These are phyloP conservation scores for Glossophaga mutica DNA, from an alignment of 2,797 vertebrate species.

Conservation along the genomic window DNA sequence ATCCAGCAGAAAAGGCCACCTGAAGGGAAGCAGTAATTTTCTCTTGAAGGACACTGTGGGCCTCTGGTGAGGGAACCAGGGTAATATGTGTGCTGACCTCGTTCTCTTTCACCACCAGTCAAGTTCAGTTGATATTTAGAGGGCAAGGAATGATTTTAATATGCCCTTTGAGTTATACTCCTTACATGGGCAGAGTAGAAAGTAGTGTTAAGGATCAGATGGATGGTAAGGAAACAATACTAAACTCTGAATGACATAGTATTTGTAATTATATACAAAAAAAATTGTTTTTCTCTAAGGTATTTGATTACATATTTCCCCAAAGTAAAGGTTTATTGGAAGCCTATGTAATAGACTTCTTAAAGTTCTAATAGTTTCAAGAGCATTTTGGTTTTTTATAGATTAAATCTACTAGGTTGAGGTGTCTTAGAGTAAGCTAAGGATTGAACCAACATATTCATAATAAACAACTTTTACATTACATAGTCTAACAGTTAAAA, in stretches of 20 bases:
- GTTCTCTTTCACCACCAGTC: not conserved
- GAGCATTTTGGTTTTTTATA: not conserved
- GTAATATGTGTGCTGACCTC: not conserved
- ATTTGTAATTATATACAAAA: not conserved
- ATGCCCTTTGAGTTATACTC: not conserved
- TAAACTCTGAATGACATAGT: not conserved
- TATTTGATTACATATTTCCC: not conserved
- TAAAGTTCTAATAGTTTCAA: not conserved
- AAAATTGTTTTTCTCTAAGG: not conserved
- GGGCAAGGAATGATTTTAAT: not conserved
- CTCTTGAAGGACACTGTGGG: fast-evolving
- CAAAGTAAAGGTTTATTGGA: not conserved
- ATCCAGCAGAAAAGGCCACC: not conserved
- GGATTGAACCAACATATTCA: not conserved
- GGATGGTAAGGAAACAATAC: not conserved
- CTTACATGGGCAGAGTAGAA: not conserved
- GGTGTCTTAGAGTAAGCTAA: not conserved
- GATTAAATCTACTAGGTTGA: not conserved
- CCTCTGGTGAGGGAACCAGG: not conserved
- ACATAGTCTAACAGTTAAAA: not conserved
- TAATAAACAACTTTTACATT: not conserved
- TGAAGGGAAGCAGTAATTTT: not conserved
- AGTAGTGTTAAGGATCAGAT: not conserved
- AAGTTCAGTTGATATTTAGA: not conserved
- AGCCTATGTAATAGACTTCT: not conserved